These are phyloP conservation scores for Microdon myrmicae DNA, from an alignment of 2,888 invertebrate species.

Conservation along the genomic window DNA sequence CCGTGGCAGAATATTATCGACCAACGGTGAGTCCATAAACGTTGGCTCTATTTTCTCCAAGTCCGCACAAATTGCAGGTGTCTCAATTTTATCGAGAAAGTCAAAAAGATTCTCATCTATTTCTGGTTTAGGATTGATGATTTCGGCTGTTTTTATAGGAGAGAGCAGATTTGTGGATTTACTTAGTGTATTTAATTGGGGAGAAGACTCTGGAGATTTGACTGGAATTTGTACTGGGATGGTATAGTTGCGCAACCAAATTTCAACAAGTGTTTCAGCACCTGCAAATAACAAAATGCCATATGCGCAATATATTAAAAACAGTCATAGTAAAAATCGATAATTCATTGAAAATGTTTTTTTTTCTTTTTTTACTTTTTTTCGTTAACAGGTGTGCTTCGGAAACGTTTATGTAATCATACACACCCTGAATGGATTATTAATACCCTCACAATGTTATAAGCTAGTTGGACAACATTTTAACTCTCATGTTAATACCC, in stretches of 20 bases:
- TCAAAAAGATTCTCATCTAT: constrained; percentile 62
- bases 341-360: not conserved
- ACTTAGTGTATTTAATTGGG: constrained; percentile 16
- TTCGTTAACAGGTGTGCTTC: no score
- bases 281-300: constrained; percentile 71
- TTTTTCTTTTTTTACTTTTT: not conserved
- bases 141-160: constrained; percentile 52
- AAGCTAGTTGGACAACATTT: no score
- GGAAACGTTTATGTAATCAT: no score
- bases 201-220: constrained; percentile 4
- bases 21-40: constrained; percentile 54
- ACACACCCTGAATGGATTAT: no score
- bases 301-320: constrained; percentile 3
- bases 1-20: constrained; percentile 25
- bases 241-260: constrained; percentile 72
- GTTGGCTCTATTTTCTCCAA: constrained; percentile 66
- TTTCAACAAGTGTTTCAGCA: constrained; percentile 81
- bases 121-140: constrained; percentile 55
- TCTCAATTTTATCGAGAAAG: constrained; percentile 60
- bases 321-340: not conserved
- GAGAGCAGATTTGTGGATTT: constrained; percentile 42
- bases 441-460: no score
- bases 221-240: constrained; percentile 12
- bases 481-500: no score
- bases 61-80: constrained; percentile 58